Evolutionary conservation across 2,113 vertebrate species (phyloP).

Genomic region (Chinchilla lanigera): DNA sequence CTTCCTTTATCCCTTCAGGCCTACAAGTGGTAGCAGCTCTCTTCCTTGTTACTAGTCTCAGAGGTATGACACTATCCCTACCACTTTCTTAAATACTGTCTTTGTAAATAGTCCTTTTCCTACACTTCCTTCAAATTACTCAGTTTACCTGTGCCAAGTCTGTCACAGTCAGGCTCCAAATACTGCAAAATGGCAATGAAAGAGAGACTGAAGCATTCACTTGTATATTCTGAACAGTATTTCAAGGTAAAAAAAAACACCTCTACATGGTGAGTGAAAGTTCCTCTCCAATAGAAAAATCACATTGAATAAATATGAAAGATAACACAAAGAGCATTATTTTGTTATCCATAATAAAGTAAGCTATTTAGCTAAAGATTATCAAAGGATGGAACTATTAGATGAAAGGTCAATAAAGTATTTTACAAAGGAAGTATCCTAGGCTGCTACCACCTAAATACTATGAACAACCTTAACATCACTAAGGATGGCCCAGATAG

Average conservation of each 20-base stretch:
- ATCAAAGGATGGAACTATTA: constrained; percentile 24
- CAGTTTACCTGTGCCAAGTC: not conserved
- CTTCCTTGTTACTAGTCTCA: not conserved
- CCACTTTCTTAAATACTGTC: constrained; percentile 22
- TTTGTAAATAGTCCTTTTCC: constrained; percentile 37
- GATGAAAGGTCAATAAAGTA: constrained; percentile 15
- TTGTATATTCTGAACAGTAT: not conserved
- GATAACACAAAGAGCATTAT: constrained; percentile 22
- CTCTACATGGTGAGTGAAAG: not conserved
- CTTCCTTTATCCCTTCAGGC: not conserved
- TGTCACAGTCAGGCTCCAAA: constrained; percentile 44
- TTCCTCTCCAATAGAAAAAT: constrained; percentile 10
- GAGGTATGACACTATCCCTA: not conserved
- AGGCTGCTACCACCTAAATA: not conserved
- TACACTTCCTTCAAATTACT: constrained; percentile 41
- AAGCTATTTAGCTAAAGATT: not conserved
- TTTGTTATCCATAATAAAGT: constrained; percentile 31
- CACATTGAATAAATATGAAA: constrained; percentile 49
- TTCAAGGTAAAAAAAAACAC: constrained; percentile 19
- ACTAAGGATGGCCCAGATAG: not conserved
- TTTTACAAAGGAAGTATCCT: constrained; percentile 13
- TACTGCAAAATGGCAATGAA: constrained; percentile 41
- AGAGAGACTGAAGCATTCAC: not conserved
- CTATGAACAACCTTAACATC: not conserved
- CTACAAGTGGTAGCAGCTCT: not conserved